Evolutionary conservation across 2,888 invertebrate genomes (phyloP).

Genomic region (Villa cingulata): DNA sequence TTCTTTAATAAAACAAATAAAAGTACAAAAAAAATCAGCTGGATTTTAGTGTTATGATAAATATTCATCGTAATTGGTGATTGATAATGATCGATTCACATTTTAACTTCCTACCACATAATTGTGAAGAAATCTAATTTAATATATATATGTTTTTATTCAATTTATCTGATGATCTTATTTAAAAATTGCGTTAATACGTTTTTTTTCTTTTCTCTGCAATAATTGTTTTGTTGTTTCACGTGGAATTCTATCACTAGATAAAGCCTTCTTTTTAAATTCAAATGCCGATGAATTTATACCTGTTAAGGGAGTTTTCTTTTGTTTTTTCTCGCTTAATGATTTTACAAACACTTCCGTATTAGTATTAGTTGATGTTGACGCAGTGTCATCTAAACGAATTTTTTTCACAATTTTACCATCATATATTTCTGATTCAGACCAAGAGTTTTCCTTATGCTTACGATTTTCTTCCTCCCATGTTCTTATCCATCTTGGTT

Average conservation of each 20-base stretch:
- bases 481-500: slow-evolving; percentile 20
- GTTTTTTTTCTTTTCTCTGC: slow-evolving; percentile 13
- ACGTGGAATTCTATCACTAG: slow-evolving; percentile 13
- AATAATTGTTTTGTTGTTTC: slow-evolving; percentile 16
- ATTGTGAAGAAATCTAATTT: too few relatives aligned
- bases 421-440: too few relatives aligned
- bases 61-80: too few relatives aligned
- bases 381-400: background rate
- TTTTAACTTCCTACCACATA: too few relatives aligned
- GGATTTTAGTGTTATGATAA: too few relatives aligned
- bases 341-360: slow-evolving; percentile 15
- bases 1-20: too few relatives aligned
- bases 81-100: too few relatives aligned
- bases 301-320: too few relatives aligned
- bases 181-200: too few relatives aligned
- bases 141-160: too few relatives aligned
- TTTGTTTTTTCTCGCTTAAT: slow-evolving; percentile 9
- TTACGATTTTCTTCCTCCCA: slow-evolving; percentile 17
- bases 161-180: background rate
- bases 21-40: too few relatives aligned
- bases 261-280: slow-evolving; percentile 19
- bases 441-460: too few relatives aligned
- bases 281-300: slow-evolving; percentile 7
- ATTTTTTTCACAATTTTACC: background rate
- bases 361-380: slow-evolving; percentile 1